Evolutionary conservation across 2,797 vertebrate genomes (phyloP), one percentile per base, ranked within the genome.

Genomic region (Tamandua tetradactyla): DNA sequence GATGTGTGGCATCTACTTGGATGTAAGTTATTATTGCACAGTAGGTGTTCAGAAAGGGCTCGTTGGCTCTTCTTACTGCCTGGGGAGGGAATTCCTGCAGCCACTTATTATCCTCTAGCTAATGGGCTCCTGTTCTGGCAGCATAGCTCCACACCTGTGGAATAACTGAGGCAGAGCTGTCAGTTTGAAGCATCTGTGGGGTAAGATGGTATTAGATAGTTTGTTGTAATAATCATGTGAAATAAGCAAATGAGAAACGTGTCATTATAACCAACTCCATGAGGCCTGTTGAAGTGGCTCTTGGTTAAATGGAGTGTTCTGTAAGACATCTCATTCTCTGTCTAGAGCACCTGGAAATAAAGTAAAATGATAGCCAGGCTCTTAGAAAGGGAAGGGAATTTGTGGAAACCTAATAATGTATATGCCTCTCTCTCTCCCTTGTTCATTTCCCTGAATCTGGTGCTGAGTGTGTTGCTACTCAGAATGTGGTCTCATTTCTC

Each of bases 341-440:
- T 68, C 25, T 75, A 59, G 75, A 75, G 10, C 75, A 59, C 66
- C 17, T 76, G 76, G 37, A 80, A 80, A 35, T 88, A 32, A 88
- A 80, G 15, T 42, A 42, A 80, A 80, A 22, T 17, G 47, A 87
- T 76, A 61, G 7, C 30, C 64, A 75, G 37, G 79, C 7, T 90
- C 27, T 52, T 62, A 30, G 94, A 81, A 87, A 69, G 49, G 69
- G 59, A 89, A 92, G 35, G 55, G 59, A 66, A 72, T 79, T 74
- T 93, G 76, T 61, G 69, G 90, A 47, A 79, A 47, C 1, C n/a
- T 64, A 81, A 4, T 57, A 42, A 37, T 22, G 35, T 25, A 30
- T 82, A 0, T 82, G 23, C 1, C n/a, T 2, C 68, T 74, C 11
- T 47, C n/a, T n/a, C 87, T 37, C 13, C 4, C 20, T 14, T 12